A percentile compares a stretch with the other conserved stretches of the same genome.
Evolutionary conservation across 2,113 vertebrate species (phyloP).

Genomic region (Cairina moschata): DNA sequence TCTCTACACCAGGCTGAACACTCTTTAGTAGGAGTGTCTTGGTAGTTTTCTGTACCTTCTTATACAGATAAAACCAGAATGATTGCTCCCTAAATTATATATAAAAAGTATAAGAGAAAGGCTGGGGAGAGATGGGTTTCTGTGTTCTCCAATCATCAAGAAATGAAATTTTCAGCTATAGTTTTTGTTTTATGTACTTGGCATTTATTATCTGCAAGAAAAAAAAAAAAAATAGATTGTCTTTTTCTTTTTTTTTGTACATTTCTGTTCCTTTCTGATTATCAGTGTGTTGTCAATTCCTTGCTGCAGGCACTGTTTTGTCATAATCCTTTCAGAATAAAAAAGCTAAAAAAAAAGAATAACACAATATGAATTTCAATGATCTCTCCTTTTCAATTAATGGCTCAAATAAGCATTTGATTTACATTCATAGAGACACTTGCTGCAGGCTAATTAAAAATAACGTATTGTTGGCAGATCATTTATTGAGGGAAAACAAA

Average conservation of each 20-base stretch:
- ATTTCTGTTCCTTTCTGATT: constrained; percentile 15
- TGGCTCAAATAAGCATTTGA: constrained; percentile 64
- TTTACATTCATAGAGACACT: constrained; percentile 46
- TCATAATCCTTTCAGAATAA: constrained; percentile 26
- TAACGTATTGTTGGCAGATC: constrained; percentile 51
- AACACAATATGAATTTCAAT: constrained; percentile 35
- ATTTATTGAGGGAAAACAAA: constrained; percentile 65
- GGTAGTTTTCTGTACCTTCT: not conserved
- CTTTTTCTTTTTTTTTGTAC: not conserved
- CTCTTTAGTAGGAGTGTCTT: not conserved
- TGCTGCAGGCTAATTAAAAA: constrained; percentile 66
- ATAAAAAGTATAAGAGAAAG: not conserved
- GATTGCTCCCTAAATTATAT: not conserved
- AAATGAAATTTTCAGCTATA: not conserved
- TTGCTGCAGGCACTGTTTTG: constrained; percentile 30
- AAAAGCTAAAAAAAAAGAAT: not conserved
- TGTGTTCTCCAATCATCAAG: not conserved
- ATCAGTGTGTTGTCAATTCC: constrained; percentile 6
- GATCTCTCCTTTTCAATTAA: constrained; percentile 49
- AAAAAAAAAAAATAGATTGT: not conserved
- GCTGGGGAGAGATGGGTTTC: not conserved
- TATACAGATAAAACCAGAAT: not conserved
- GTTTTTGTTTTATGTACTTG: not conserved
- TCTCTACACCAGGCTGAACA: not conserved
- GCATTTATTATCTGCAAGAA: not conserved